Conservation (phyloP, 1,140 invertebrate genomes). For the Littorina saxatilis region DNA sequence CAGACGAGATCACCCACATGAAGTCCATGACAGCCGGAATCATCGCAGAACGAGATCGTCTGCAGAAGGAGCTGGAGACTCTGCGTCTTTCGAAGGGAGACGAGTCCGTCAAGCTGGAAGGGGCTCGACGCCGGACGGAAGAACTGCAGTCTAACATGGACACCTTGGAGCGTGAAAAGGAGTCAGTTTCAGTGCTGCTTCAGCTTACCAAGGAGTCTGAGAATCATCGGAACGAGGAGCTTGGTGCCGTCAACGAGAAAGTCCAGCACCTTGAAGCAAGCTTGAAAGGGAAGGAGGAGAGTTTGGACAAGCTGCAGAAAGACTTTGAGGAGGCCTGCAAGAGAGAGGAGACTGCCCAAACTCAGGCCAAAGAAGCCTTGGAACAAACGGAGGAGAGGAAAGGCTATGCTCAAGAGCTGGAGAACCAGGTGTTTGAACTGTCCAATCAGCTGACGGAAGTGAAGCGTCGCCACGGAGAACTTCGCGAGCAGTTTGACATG, state of each 20-base stretch:
- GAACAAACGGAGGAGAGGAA: constrained; percentile 59
- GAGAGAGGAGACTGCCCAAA: constrained; percentile 36
- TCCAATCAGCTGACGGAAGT: constrained; percentile 62
- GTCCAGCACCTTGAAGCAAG: constrained; percentile 44
- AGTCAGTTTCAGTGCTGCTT: constrained; percentile 60
- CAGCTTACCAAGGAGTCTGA: constrained; percentile 66
- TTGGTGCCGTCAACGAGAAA: constrained; percentile 41
- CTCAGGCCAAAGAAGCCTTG: constrained; percentile 37
- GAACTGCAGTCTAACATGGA: constrained; percentile 56
- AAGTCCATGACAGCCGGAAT: constrained; percentile 63
- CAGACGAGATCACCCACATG: constrained; percentile 58
- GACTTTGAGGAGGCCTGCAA: constrained; percentile 44
- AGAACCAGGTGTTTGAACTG: constrained; percentile 64
- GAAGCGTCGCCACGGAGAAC: constrained; percentile 57
- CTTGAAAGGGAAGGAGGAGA: constrained; percentile 39
- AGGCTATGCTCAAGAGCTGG: constrained; percentile 61
- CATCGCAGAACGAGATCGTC: constrained; percentile 54
- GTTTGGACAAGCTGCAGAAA: constrained; percentile 41
- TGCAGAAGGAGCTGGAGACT: constrained; percentile 55
- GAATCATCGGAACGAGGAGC: constrained; percentile 55
- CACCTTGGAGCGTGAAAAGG: constrained; percentile 66
- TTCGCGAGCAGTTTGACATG: constrained; percentile 50
- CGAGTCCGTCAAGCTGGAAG: constrained; percentile 52
- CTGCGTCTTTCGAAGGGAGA: constrained; percentile 56
- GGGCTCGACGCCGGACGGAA: constrained; percentile 49